Base-by-base conservation (phyloP, 2,888 invertebrate genomes). In the Cheilosia impressa region DNA sequence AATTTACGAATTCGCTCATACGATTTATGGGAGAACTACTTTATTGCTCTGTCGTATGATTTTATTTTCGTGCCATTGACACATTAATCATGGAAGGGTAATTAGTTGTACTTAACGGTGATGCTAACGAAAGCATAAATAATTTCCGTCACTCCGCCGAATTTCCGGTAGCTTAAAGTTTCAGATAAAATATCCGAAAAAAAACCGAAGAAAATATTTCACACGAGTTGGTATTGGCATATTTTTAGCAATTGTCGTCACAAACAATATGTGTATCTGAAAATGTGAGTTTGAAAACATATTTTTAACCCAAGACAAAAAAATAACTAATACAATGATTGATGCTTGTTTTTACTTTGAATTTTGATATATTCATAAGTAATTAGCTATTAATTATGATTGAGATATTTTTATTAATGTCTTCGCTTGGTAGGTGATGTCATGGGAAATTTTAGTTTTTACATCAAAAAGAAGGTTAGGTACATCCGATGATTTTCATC, bases 181-280 rank as follows among this genome's bases (percentile, higher is more conserved):
- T 62, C 62, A 27, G 43, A 43, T 60, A 60, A 60, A 17, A 60
- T 43, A n/a, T 60, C 27, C 43, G n/a, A 24, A 24, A 15, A 15
- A 15, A 13, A 13, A 7, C 1, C 10, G 13, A 22, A 58, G 15
- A 43, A 60, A 43, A 45, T 19, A 60, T 24, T 24, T 60, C 41
- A 15, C 41, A 13, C 60, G 45, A 17, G 17, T 9, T n/a, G 3
- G n/a, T 47, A 9, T 45, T 47, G 45, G 45, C 17, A 22, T 65
- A 65, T 65, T 65, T 65, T 52, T 65, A 65, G 65, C 34, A 50
- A 65, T 38, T 38, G 50, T 65, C 65, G 65, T 52, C 50, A 52
- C 17, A 63, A 47, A 17, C 6, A 38, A 38, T 13, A 38, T 38
- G 9, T 31, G 31, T 13, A 4, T 13, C 4, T 1, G 22, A 22